These are phyloP conservation scores for Cotesia glomerata DNA, from an alignment of 1,140 invertebrate genomes.

Conservation along the genomic window DNA sequence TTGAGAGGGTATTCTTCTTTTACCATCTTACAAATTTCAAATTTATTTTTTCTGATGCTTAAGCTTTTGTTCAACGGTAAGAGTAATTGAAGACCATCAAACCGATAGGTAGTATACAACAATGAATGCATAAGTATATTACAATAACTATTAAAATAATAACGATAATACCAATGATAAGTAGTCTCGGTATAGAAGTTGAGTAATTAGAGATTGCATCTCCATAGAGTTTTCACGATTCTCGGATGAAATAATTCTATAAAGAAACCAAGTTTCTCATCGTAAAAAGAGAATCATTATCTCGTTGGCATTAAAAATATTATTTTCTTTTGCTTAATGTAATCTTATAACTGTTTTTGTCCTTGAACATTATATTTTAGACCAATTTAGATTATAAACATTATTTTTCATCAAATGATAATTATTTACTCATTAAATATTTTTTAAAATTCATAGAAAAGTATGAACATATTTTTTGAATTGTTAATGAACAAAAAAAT, in stretches of 20 bases:
- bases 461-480: no score
- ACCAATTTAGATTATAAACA: no score
- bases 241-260: conserved; percentile 43
- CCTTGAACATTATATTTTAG: no score
- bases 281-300: background rate
- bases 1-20: background rate
- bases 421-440: no score
- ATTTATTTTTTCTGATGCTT: background rate
- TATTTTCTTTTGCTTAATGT: background rate
- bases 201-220: conserved; percentile 28
- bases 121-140: conserved; percentile 19
- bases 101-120: background rate
- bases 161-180: background rate
- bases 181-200: conserved; percentile 16
- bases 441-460: no score
- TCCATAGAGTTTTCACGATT: conserved; percentile 40
- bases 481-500: no score
- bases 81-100: conserved; percentile 7
- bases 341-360: background rate
- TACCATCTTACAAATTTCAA: background rate
- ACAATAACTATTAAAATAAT: conserved; percentile 2
- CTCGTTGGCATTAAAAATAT: background rate
- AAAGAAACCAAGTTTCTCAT: conserved; percentile 24
- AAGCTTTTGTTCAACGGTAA: background rate
- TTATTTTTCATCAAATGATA: no score